Conservation (phyloP, 53 echinoderm and acorn worm species). For the Apostichopus leukothele region DNA sequence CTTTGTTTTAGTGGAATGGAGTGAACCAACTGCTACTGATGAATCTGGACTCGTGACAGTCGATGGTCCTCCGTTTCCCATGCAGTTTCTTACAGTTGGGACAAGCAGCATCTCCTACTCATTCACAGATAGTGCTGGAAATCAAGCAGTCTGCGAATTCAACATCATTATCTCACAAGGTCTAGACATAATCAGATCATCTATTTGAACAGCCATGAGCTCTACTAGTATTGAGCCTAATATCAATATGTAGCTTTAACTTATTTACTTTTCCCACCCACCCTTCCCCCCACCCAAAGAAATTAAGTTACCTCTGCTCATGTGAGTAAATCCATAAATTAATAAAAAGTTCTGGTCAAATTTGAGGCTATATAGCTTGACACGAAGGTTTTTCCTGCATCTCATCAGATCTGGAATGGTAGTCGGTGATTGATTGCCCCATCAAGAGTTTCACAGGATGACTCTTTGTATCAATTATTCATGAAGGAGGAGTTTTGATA, state of each 20-base stretch:
- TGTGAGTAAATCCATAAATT: neutral
- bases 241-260: too few relatives aligned
- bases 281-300: neutral
- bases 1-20: slow-evolving; percentile 10
- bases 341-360: neutral
- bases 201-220: too few relatives aligned
- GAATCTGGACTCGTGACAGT: neutral
- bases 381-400: too few relatives aligned
- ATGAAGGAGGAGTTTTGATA: too few relatives aligned
- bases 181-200: neutral
- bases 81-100: neutral
- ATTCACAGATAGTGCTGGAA: slow-evolving; percentile 18
- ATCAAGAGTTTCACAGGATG: too few relatives aligned
- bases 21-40: slow-evolving; percentile 21
- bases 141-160: slow-evolving; percentile 16
- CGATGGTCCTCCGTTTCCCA: slow-evolving; percentile 5
- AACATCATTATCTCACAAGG: neutral
- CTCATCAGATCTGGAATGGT: too few relatives aligned
- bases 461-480: too few relatives aligned
- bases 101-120: slow-evolving; percentile 16
- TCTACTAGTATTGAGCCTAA: too few relatives aligned
- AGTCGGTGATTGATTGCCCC: too few relatives aligned
- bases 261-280: too few relatives aligned
- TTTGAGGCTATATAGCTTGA: too few relatives aligned
- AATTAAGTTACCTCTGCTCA: neutral